Conservation (phyloP, 2,113 vertebrate genomes). For the Silurus glanis region DNA sequence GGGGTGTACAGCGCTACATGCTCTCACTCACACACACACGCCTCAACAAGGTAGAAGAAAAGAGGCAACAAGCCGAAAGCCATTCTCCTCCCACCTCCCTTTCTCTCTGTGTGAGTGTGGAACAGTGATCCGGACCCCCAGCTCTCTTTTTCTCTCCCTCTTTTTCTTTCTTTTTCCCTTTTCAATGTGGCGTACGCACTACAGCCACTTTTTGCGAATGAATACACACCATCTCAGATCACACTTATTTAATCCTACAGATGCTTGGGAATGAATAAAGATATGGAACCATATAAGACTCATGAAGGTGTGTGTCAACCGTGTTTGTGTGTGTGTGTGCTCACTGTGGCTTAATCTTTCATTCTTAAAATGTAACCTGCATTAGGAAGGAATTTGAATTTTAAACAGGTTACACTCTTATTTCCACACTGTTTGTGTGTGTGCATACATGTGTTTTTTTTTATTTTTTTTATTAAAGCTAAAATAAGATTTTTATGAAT, state of each 20-base stretch:
- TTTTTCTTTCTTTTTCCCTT: neutral
- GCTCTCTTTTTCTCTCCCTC: neutral
- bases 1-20: neutral
- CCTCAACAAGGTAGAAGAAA: conserved; percentile 50
- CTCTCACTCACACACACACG: conserved; percentile 35
- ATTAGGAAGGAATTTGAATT: conserved; percentile 4
- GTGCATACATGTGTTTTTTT: neutral
- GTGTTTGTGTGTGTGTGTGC: neutral
- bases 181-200: neutral
- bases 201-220: neutral
- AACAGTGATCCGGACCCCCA: conserved; percentile 21
- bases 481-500: neutral
- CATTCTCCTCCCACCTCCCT: conserved; percentile 41
- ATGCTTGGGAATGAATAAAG: neutral
- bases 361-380: neutral
- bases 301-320: neutral
- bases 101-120: conserved; percentile 27
- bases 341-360: neutral
- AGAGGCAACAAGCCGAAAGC: conserved; percentile 49
- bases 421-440: neutral
- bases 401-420: neutral
- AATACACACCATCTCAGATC: neutral
- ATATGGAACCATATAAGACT: neutral
- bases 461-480: conserved; percentile 22
- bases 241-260: neutral